phyloP scores from a whole-genome alignment of 2,888 invertebrate species.

The Mesorhabditis sp. region DNA sequence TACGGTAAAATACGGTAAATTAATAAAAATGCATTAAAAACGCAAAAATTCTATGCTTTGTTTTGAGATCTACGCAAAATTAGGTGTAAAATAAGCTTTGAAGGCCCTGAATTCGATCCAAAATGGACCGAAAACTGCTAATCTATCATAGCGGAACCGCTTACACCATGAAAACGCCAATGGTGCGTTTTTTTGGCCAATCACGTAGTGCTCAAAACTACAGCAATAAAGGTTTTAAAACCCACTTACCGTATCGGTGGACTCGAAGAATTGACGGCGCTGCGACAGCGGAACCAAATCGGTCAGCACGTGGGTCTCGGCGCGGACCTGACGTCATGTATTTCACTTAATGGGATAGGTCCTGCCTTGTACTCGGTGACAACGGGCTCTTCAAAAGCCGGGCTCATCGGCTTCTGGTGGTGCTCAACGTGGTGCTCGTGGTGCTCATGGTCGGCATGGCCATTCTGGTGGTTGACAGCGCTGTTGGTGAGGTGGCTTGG shows the following conservation, averaged over 20 bases:
- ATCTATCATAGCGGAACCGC: no score
- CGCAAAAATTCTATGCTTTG: no score
- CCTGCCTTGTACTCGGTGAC: not conserved
- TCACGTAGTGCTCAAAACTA: no score
- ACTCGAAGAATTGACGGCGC: not conserved
- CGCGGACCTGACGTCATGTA: not conserved
- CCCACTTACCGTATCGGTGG: not conserved
- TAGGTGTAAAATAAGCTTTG: no score
- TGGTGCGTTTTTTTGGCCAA: no score
- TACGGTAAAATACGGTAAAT: no score
- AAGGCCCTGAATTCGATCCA: no score
- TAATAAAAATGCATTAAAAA: no score
- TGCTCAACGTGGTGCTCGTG: not conserved
- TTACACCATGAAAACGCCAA: no score
- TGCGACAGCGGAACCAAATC: not conserved
- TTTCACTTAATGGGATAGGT: not conserved
- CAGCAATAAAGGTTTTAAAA: not conserved
- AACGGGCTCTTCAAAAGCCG: constrained; percentile 1
- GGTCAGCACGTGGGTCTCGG: constrained; percentile 3
- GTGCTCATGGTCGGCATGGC: not conserved
- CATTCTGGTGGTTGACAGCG: not conserved
- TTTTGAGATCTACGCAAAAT: no score
- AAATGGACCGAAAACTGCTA: no score
- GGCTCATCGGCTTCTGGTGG: not conserved
- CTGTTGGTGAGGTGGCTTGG: not conserved